Base-by-base conservation (phyloP, 1,140 invertebrate species). In the Cherax quadricarinatus region DNA sequence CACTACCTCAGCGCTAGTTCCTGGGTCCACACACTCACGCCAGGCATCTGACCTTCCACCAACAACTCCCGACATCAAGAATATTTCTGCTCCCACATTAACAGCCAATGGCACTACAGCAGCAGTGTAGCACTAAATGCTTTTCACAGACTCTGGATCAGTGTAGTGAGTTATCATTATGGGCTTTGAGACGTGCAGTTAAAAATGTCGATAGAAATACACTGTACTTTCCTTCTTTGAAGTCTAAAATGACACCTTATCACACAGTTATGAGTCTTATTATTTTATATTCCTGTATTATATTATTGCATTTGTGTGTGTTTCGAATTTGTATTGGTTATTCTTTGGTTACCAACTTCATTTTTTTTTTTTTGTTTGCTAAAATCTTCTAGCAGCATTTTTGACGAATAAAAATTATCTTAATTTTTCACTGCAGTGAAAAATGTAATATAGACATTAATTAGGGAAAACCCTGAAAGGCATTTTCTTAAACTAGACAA, bases 1-100 rank as follows among this genome's bases (percentile, higher is more conserved):
- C 82, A 80, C 86, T 18, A 92, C 86, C 82, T 92, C 91, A 24
- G 60, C 93, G 30, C 78, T 73, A 21, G 81, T 91, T 6, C 86
- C 89, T 21, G 91, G 81, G 41, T 82, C 86, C n/a, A 66, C 92
- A 48, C 92, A 89, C 21, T 82, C 87, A 4, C 87, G 78, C 60
- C 88, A 86, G 48, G 53, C 73, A 0, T 87, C 83, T 7, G 84
- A 79, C 14, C 90, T 66, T 4, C 90, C 90, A 30, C 60, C 41
- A 12, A 60, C 73, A n/a, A 57, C 53, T 57, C 82, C 49, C 16
- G 75, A 86, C n/a, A 16, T n/a, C 10, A 60, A 70, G 14, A 87
- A 48, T 21, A 48, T 57, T 2, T 53, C 51, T 30, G 75, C 49
- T 12, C 78, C 90, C 41, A 7, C 79, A 7, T n/a, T 89, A 21